Percentiles rank a stretch among this genome's conserved stretches.
phyloP scores from a whole-genome alignment of 2,797 vertebrate species.

The Rhincodon typus region DNA sequence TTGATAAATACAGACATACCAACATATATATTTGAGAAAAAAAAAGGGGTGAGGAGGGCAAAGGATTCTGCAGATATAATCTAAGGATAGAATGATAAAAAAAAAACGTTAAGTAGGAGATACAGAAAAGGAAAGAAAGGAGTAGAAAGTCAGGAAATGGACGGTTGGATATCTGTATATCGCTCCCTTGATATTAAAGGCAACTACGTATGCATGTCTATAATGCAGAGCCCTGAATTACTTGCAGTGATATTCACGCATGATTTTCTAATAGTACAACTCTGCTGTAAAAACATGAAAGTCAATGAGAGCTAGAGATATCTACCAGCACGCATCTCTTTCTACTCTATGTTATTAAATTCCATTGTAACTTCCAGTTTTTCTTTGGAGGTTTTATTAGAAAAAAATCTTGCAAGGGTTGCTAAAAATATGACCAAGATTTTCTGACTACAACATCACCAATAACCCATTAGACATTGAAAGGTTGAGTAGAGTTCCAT shows the following conservation, averaged over 20 bases:
- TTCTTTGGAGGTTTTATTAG: background rate
- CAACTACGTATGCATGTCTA: background rate
- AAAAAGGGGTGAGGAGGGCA: too few species aligned
- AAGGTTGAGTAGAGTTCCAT: background rate
- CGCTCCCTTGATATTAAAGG: background rate
- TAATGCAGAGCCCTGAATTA: background rate
- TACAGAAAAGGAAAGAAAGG: background rate
- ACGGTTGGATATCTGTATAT: background rate
- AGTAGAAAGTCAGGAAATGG: too few species aligned
- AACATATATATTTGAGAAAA: too few species aligned
- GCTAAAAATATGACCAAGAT: background rate
- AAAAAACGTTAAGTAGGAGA: too few species aligned
- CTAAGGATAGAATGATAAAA: too few species aligned
- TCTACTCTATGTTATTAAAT: background rate
- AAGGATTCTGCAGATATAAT: background rate
- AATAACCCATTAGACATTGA: background rate
- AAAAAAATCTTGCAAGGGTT: background rate
- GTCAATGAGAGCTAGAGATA: background rate
- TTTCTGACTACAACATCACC: background rate
- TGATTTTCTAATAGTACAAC: background rate
- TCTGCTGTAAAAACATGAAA: background rate
- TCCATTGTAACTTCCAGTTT: background rate
- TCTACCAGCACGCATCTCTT: background rate
- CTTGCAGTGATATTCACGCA: background rate
- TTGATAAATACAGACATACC: too few species aligned